Evolutionary conservation across 2,113 vertebrate genomes (phyloP), one percentile per base, ranked within the genome.

Genomic region (Cynocephalus volans): DNA sequence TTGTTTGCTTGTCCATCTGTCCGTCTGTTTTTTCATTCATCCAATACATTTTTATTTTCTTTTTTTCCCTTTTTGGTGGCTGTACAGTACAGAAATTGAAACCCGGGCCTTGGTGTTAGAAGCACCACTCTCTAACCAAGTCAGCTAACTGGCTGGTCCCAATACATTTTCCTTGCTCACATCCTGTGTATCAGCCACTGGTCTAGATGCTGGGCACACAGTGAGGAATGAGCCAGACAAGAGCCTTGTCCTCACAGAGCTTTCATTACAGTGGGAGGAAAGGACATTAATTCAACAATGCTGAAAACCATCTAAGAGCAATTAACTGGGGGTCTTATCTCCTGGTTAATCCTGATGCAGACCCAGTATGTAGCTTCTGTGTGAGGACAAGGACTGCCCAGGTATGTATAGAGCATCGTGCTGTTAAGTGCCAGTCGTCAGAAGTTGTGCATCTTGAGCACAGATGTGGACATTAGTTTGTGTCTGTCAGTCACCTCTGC

Each of bases 221-320:
- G 62, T 18, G 24, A 45, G 56, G 17, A 54, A 33, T 0, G 0
- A 70, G 52, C 36, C 72, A 21, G 19, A 64, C n/a, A 19, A n/a
- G 21, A 36, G 33, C 54, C 67, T 80, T 48, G 64, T 17, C 67
- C 45, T 60, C 12, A 1, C 1, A 1, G 58, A 10, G n/a, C 12
- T 52, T 23, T 28, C 50, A 6, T 50, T 8, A 18, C 7, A 5
- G 26, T n/a, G 12, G 48, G 41, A 73, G 62, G n/a, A 19, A 15
- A 56, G 3, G 60, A 8, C 21, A 0, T 1, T 3, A 5, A 31
- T 19, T 5, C 14, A 41, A 28, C 9, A 13, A 6, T 8, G 11
- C 77, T n/a, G 64, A 76, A 6, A 7, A 24, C 76, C 3, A 24
- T 14, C 93, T 26, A 6, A 24, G 15, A 18, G 50, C 13, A 2